These are phyloP conservation scores for Xanthorhoe spadicearia DNA, from an alignment of 2,888 invertebrate genomes.

Conservation along the genomic window DNA sequence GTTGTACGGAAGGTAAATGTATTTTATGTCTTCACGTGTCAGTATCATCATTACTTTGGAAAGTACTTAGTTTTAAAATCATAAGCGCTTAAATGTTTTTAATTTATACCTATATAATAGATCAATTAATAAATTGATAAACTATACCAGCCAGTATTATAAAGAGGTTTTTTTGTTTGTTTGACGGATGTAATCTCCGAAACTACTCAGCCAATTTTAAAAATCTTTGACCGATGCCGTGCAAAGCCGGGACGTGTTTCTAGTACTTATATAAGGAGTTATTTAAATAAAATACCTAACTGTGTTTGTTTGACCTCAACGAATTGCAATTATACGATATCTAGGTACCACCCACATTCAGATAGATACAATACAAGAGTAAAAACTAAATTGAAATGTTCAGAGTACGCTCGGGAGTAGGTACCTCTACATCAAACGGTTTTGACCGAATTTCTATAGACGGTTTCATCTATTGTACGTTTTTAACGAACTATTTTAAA, in stretches of 20 bases:
- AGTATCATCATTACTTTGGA: too few species aligned
- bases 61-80: too few species aligned
- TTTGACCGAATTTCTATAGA: background rate
- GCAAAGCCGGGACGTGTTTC: too few species aligned
- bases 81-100: too few species aligned
- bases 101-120: too few species aligned
- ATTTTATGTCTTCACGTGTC: background rate
- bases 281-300: constrained; percentile 1
- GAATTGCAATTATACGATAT: constrained; percentile 14
- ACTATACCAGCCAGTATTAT: too few species aligned
- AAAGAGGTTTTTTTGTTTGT: too few species aligned
- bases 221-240: too few species aligned
- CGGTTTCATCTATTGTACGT: background rate
- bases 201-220: too few species aligned
- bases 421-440: background rate
- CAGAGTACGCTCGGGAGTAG: background rate
- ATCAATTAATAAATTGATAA: too few species aligned
- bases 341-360: constrained; percentile 2
- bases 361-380: constrained; percentile 3
- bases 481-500: background rate
- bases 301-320: constrained; percentile 16
- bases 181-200: too few species aligned
- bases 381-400: constrained; percentile 12
- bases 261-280: background rate
- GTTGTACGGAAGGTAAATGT: too few species aligned